phyloP scores from a whole-genome alignment of 2,888 invertebrate species.

The Tinea trinotella region DNA sequence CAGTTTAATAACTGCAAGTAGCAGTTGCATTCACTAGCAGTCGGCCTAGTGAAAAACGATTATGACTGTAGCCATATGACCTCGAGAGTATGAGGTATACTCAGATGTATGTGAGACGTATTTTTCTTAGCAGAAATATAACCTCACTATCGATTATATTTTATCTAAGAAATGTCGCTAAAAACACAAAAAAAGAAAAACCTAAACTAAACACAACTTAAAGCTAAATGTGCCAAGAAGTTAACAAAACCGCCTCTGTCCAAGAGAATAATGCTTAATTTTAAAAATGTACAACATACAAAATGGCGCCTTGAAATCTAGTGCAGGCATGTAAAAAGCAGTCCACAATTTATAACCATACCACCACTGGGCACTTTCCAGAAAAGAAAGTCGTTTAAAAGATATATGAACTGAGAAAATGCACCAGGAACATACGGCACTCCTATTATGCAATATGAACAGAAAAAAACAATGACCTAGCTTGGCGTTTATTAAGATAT shows the following conservation, averaged over 20 bases:
- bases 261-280: conserved; percentile 2
- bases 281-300: conserved; percentile 10
- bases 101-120: too few species aligned
- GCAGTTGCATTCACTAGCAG: too few species aligned
- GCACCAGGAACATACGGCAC: conserved; percentile 36
- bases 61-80: too few species aligned
- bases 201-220: background rate
- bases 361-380: conserved; percentile 27
- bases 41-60: too few species aligned
- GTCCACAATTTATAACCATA: conserved; percentile 34
- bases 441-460: conserved; percentile 34
- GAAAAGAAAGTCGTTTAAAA: conserved; percentile 45
- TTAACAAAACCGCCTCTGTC: background rate
- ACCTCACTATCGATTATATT: too few species aligned
- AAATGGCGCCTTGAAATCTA: conserved; percentile 23
- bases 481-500: conserved; percentile 17
- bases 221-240: background rate
- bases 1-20: too few species aligned
- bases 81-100: too few species aligned
- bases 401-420: conserved; percentile 51
- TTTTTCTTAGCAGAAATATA: too few species aligned
- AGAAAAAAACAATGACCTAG: conserved; percentile 14
- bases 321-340: conserved; percentile 26
- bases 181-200: background rate
- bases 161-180: too few species aligned